phyloP scores from a whole-genome alignment of 2,113 vertebrate species.

The Tyrannus savana region DNA sequence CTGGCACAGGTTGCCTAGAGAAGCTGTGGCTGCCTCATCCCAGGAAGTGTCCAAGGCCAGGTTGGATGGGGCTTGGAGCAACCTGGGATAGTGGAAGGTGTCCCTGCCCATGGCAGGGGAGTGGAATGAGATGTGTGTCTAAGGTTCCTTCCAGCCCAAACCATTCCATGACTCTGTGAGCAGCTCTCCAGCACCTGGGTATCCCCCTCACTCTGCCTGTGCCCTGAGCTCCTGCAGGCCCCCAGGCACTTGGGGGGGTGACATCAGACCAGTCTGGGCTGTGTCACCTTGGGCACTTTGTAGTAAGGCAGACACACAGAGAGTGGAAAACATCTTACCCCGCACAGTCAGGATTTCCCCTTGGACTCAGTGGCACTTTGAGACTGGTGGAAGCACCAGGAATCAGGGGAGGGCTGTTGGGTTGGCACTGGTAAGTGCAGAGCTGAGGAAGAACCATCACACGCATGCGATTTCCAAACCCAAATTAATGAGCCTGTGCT shows the following conservation, averaged over 20 bases:
- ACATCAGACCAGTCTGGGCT: background rate
- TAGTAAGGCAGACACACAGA: background rate
- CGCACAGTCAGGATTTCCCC: background rate
- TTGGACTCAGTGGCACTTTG: background rate
- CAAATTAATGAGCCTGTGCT: background rate
- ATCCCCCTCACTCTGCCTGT: background rate
- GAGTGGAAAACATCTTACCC: background rate
- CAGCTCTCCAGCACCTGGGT: background rate
- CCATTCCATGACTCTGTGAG: background rate
- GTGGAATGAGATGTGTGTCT: background rate
- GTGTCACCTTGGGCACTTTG: background rate
- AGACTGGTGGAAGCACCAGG: background rate
- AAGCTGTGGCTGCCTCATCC: background rate
- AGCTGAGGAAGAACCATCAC: background rate
- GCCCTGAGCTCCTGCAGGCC: background rate
- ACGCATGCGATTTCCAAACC: background rate
- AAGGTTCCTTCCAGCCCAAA: background rate
- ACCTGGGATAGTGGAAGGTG: accelerated
- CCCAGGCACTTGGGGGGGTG: background rate
- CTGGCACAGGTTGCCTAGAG: background rate
- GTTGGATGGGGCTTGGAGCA: accelerated
- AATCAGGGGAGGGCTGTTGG: background rate
- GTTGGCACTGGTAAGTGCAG: background rate
- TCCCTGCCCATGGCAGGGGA: background rate
- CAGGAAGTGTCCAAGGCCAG: background rate